Percentiles rank a stretch among this genome's conserved stretches.
Conservation (phyloP, 2,113 vertebrate genomes). For the Triplophysa dalaica region DNA sequence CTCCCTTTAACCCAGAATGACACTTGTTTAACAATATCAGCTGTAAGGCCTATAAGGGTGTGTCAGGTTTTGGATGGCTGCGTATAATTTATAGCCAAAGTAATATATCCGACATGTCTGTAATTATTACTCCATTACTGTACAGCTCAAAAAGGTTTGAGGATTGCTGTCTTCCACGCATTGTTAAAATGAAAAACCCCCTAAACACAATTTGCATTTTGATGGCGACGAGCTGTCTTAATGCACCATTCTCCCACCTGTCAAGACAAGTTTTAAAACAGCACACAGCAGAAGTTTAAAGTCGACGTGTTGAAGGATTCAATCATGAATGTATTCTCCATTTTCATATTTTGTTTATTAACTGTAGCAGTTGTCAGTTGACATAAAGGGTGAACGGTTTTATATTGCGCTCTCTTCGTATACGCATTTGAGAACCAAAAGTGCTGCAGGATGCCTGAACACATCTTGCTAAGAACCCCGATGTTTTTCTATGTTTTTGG, state of each 20-base stretch:
- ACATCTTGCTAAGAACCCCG: neutral
- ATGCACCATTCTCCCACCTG: slow-evolving; percentile 19
- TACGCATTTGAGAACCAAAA: neutral
- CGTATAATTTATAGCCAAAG: slow-evolving; percentile 7
- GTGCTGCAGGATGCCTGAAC: neutral
- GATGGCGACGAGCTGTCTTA: slow-evolving; percentile 41
- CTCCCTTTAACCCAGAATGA: no score
- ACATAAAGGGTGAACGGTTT: neutral
- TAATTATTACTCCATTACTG: slow-evolving; percentile 24
- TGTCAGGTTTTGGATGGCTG: neutral
- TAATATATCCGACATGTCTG: slow-evolving; percentile 17
- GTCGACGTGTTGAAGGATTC: slow-evolving; percentile 17
- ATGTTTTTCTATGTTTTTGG: neutral
- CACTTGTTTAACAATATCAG: no score
- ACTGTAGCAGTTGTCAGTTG: neutral
- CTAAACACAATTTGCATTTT: slow-evolving; percentile 45
- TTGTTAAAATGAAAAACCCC: slow-evolving; percentile 34
- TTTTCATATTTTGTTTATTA: neutral
- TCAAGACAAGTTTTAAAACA: slow-evolving; percentile 37
- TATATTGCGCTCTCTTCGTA: neutral
- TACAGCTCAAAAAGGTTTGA: slow-evolving; percentile 45
- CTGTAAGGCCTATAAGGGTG: neutral
- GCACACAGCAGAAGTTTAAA: slow-evolving; percentile 38
- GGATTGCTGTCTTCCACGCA: slow-evolving; percentile 12
- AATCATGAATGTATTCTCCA: slow-evolving; percentile 38